Base-by-base conservation (phyloP, 2,888 invertebrate genomes). In the Yponomeuta evonymella region DNA sequence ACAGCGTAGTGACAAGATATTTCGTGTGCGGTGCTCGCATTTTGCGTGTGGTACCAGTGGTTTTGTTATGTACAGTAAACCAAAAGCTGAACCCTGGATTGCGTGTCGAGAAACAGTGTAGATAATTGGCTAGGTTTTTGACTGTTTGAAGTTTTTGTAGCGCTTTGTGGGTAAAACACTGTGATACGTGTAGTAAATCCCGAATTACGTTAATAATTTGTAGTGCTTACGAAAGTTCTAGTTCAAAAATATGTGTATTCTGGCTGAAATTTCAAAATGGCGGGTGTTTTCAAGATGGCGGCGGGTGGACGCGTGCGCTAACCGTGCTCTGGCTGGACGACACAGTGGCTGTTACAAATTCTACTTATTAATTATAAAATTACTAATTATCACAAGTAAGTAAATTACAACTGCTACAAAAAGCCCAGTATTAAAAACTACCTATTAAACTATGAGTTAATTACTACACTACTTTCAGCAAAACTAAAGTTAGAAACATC, bases 331-430 rank as follows among this genome's bases (percentile, higher is more conserved):
- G 70, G 63, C 48, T 69, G 68, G 75, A 77, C 79, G 83, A 83
- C 87, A 84, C 78, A 81, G 83, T 85, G 88, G 87, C 84, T 83
- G 82, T 74, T 74, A 73, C 72, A 71, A 58, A 12, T 72, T 75
- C 72, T 72, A 63, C 68, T 72, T n/a, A n/a, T n/a, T n/a, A n/a
- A n/a, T n/a, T n/a, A n/a, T n/a, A n/a, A n/a, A n/a, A n/a, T n/a
- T n/a, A n/a, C n/a, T n/a, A n/a, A 36, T 71, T 6, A 70, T 43
- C 5, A 43, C 62, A 15, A 15, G 51, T 51, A 48, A 11, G 51
- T 58, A 58, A 58, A 58, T 5, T 58, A 58, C 51, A 58, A 15
- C 51, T 58, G 15, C 51, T 15, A 15, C 51, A 58, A 58, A 51
- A 58, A 58, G 15, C 51, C 51, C 43, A 43, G 8, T 43, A 43